These are phyloP conservation scores for Erinaceus europaeus DNA, from an alignment of 2,113 vertebrate species.

Conservation along the genomic window DNA sequence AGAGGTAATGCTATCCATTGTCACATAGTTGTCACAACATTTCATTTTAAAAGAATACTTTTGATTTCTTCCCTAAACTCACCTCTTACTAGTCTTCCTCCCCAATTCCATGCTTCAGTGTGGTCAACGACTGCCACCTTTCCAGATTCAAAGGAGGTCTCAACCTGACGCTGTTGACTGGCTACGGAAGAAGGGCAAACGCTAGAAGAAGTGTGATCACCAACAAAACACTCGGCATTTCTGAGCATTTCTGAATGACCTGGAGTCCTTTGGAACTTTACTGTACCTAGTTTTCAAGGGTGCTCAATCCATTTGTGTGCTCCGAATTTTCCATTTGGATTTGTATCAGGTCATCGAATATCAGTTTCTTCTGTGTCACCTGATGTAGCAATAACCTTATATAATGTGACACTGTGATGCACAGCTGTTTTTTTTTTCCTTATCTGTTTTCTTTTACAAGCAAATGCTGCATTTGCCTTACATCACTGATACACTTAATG, in stretches of 20 bases:
- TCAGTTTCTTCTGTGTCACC: conserved; percentile 59
- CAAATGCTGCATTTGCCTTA: not conserved
- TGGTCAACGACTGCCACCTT: conserved; percentile 67
- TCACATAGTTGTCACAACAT: conserved; percentile 54
- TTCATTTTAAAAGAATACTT: conserved; percentile 64
- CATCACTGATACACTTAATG: conserved; percentile 14
- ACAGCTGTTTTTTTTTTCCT: conserved; percentile 56
- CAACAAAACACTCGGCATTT: conserved; percentile 58
- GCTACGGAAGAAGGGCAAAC: no score
- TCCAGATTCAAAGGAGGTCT: no score
- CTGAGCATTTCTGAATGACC: conserved; percentile 65
- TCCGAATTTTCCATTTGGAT: conserved; percentile 68
- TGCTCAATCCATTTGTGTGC: conserved; percentile 59
- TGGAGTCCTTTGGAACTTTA: conserved; percentile 39
- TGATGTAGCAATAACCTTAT: conserved; percentile 59
- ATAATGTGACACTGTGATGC: conserved; percentile 40
- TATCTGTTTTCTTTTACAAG: conserved; percentile 53
- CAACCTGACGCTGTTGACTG: no score
- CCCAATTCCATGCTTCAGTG: conserved; percentile 65
- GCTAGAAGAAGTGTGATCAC: no score
- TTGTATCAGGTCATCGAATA: conserved; percentile 56
- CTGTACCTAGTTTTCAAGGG: conserved; percentile 53
- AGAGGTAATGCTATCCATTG: conserved; percentile 60
- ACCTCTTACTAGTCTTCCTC: conserved; percentile 52
- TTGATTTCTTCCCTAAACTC: conserved; percentile 42